These are phyloP conservation scores for Myotis lucifugus DNA, from an alignment of 2,113 vertebrate species.

Conservation along the genomic window DNA sequence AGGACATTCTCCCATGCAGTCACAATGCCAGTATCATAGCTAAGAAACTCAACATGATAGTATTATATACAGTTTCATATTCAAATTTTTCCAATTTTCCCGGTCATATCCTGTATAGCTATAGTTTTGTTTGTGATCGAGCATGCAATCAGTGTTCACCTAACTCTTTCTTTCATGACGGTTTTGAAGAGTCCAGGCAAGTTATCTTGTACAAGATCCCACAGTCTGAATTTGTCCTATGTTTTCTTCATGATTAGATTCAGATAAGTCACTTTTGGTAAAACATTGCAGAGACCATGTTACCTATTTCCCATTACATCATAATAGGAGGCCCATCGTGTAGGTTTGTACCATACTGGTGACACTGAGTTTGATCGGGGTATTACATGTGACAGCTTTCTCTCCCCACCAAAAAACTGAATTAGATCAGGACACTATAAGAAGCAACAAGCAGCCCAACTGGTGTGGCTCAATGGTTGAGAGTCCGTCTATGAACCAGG, in stretches of 20 bases:
- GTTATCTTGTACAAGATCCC: not conserved
- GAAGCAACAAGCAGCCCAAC: not conserved
- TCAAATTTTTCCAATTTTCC: not conserved
- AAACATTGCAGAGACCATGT: not conserved
- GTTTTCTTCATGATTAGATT: not conserved
- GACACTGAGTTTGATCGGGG: not conserved
- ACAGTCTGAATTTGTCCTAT: not conserved
- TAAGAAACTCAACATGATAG: not conserved
- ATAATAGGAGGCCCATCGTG: not conserved
- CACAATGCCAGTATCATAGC: not conserved
- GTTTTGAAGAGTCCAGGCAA: slow-evolving; percentile 7
- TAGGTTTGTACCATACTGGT: not conserved
- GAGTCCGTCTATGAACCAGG: no score
- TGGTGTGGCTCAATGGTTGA: no score
- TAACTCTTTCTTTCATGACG: not conserved
- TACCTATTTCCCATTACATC: not conserved
- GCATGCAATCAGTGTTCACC: not conserved
- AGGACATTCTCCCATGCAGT: not conserved
- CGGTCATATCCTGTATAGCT: not conserved
- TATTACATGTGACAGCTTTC: not conserved
- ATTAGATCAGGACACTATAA: not conserved
- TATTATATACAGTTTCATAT: not conserved
- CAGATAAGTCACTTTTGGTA: not conserved
- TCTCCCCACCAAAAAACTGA: not conserved
- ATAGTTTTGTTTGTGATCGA: slow-evolving; percentile 1